phyloP scores from a whole-genome alignment of 2,888 invertebrate species.

The Leptura quadrifasciata region DNA sequence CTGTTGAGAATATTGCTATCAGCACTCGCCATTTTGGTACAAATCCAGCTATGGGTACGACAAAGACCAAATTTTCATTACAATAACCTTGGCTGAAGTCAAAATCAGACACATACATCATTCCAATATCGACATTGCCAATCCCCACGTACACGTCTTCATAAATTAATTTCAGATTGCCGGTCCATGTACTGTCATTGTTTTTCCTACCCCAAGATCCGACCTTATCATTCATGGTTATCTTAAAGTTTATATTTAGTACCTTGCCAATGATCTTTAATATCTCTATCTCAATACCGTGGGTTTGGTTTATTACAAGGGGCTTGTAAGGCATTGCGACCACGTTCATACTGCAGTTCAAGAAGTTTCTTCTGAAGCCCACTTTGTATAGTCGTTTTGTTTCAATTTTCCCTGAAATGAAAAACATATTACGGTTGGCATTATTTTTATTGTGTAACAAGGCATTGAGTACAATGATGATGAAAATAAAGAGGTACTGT shows the following conservation, averaged over 20 bases:
- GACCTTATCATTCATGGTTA: constrained; percentile 70
- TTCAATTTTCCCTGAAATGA: constrained; percentile 48
- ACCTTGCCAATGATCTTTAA: constrained; percentile 50
- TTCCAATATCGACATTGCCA: constrained; percentile 76
- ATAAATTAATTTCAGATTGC: constrained; percentile 73
- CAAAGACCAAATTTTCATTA: constrained; percentile 77
- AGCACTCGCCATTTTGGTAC: constrained; percentile 77
- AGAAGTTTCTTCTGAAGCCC: constrained; percentile 33
- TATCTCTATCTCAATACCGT: constrained; percentile 62
- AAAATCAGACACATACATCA: constrained; percentile 77
- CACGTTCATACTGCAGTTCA: constrained; percentile 58
- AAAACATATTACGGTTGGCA: too few species aligned
- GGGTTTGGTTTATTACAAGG: constrained; percentile 56
- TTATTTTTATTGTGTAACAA: not conserved
- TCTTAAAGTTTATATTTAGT: constrained; percentile 57
- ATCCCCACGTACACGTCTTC: constrained; percentile 73
- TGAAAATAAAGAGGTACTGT: too few species aligned
- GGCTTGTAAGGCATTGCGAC: constrained; percentile 56
- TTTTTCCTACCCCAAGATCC: constrained; percentile 74
- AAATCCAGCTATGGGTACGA: constrained; percentile 75
- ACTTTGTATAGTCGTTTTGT: constrained; percentile 36
- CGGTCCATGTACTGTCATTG: constrained; percentile 74
- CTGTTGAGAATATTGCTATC: constrained; percentile 74
- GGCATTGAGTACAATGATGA: too few species aligned
- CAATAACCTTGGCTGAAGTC: constrained; percentile 76